Evolutionary conservation across 2,797 vertebrate species (phyloP).

Genomic region (Galago senegalensis): DNA sequence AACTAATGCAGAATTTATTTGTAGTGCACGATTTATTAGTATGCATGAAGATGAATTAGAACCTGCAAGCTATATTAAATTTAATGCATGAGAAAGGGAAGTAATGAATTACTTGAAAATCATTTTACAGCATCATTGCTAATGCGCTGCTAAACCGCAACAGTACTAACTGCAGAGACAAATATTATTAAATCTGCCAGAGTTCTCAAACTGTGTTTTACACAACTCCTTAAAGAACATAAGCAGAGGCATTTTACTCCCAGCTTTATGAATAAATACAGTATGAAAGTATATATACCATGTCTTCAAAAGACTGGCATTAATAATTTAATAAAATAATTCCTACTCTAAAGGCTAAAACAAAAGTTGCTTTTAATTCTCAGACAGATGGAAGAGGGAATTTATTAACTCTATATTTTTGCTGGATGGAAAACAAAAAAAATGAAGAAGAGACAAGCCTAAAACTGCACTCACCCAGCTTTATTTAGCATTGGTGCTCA

Average conservation of each 20-base stretch:
- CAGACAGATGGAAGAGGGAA: neutral
- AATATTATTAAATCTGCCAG: slow-evolving; percentile 80
- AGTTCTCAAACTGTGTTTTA: slow-evolving; percentile 56
- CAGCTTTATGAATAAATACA: slow-evolving; percentile 70
- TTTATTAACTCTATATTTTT: slow-evolving; percentile 79
- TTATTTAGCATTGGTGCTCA: slow-evolving; percentile 68
- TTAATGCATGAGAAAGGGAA: slow-evolving; percentile 79
- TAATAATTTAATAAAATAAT: slow-evolving; percentile 74
- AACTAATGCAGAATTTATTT: slow-evolving; percentile 80
- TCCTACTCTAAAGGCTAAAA: slow-evolving; percentile 56
- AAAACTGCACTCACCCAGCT: slow-evolving; percentile 48
- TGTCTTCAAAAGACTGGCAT: slow-evolving; percentile 62
- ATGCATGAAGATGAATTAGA: slow-evolving; percentile 79
- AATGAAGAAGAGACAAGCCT: slow-evolving; percentile 59
- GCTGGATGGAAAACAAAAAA: slow-evolving; percentile 44
- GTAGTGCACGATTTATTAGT: slow-evolving; percentile 81
- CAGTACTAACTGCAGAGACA: slow-evolving; percentile 74
- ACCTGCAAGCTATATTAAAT: slow-evolving; percentile 82
- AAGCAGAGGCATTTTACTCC: slow-evolving; percentile 50
- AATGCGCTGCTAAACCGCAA: slow-evolving; percentile 74
- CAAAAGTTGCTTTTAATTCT: slow-evolving; percentile 80
- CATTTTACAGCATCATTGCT: slow-evolving; percentile 81
- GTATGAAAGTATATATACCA: slow-evolving; percentile 31
- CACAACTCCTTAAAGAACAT: slow-evolving; percentile 73
- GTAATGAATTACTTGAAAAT: slow-evolving; percentile 79